Base-by-base conservation (phyloP, 2,888 invertebrate species). In the Erebia aethiops region DNA sequence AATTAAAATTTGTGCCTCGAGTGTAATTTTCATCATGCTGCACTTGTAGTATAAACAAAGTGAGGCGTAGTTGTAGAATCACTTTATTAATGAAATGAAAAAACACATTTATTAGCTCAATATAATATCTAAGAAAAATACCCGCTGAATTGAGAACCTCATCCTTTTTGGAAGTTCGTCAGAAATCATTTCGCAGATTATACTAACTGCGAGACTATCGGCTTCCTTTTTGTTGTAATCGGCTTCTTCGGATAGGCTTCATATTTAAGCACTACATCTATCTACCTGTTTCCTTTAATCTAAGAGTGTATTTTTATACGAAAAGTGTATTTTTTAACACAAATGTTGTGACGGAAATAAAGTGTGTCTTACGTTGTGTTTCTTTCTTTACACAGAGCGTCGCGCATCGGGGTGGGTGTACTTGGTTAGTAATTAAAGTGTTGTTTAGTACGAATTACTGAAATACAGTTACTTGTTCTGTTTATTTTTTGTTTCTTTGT, bases 351-450 rank as follows among this genome's bases (percentile, higher is more conserved):
- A 75, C 64, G 70, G 56, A 67, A 80, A 81, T 81, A 80, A 81
- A 80, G 51, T 71, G 67, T 81, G 74, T 80, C 80, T 87, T 65
- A 85, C 72, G 74, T 77, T 76, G 79, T 84, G 78, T 77, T 84
- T 85, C 7, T 87, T 81, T 84, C 76, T 84, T 79, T 76, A 78
- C 75, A 80, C 82, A 84, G 84, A 80, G 82, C 78, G 80, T 73
- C 70, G 80, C 73, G 68, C 78, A 81, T 71, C 72, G 78, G 71
- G 77, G 75, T 71, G 73, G 75, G 71, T 75, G 74, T 66, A 64
- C 49, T 62, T 58, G 79, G 79, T 80, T 80, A 78, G 78, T 26
- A 26, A 26, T 80, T 75, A 51, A 60, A 26, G 41, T 70, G 21
- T 81, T 72, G 87, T 86, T 86, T 86, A 87, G 85, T 86, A 85